Conservation (phyloP, 2,888 invertebrate genomes). For the Phoenoteleia sp. region DNA sequence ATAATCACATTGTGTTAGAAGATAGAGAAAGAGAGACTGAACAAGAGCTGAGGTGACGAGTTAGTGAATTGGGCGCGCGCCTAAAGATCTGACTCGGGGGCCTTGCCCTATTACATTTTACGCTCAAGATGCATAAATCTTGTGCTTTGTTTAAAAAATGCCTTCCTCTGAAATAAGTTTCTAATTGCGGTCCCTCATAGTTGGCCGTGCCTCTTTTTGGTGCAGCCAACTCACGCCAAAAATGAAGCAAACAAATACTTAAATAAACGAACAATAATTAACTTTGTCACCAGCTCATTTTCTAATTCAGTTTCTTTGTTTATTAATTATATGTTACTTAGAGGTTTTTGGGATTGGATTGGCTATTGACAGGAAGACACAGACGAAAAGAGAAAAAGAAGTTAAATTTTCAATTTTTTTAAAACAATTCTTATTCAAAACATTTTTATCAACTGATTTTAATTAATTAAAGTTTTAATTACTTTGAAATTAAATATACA, state of each 20-base stretch:
- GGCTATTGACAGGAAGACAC: no score
- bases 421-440: no score
- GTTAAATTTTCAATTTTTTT: no score
- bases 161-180: slow-evolving; percentile 56
- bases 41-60: slow-evolving; percentile 49
- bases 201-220: slow-evolving; percentile 53
- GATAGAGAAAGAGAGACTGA: slow-evolving; percentile 47
- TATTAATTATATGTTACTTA: slow-evolving; percentile 22
- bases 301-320: slow-evolving; percentile 18
- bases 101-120: slow-evolving; percentile 65
- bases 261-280: slow-evolving; percentile 63
- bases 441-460: no score
- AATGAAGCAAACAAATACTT: slow-evolving; percentile 48
- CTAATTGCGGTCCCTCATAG: slow-evolving; percentile 56
- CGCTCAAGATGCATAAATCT: slow-evolving; percentile 55
- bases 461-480: no score
- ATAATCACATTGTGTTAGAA: slow-evolving; percentile 55
- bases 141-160: slow-evolving; percentile 54
- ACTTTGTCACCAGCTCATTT: slow-evolving; percentile 54
- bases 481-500: no score
- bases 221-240: slow-evolving; percentile 54
- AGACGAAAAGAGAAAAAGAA: no score
- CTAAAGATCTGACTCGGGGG: slow-evolving; percentile 45
- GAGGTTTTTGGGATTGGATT: neutral
- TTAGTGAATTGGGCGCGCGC: slow-evolving; percentile 62